phyloP scores from a whole-genome alignment of 2,113 vertebrate species.

The Seriola rivoliana region DNA sequence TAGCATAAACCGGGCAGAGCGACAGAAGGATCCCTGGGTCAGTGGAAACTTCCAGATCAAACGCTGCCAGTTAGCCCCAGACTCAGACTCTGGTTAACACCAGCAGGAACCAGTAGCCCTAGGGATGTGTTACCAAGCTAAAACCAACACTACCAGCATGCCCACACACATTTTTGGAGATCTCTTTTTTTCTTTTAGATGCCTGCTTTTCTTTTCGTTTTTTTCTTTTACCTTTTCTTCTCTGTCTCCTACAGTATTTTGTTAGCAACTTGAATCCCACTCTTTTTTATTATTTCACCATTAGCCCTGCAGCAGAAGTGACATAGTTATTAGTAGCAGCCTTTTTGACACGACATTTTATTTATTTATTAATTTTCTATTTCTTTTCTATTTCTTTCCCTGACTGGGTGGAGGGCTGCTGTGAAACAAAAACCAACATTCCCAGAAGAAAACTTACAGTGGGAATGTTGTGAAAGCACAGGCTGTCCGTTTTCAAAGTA shows the following conservation, averaged over 20 bases:
- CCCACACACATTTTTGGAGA: slow-evolving; percentile 9
- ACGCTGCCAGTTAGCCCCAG: slow-evolving; percentile 46
- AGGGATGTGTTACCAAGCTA: slow-evolving; percentile 42
- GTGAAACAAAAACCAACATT: slow-evolving; percentile 6
- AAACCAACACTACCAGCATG: slow-evolving; percentile 49
- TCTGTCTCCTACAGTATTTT: slow-evolving; percentile 42
- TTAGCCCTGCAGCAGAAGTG: slow-evolving; percentile 29
- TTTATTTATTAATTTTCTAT: slow-evolving; percentile 31
- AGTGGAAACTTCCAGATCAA: slow-evolving; percentile 73
- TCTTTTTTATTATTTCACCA: slow-evolving; percentile 48
- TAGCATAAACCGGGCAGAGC: slow-evolving; percentile 53
- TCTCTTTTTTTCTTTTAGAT: slow-evolving; percentile 11
- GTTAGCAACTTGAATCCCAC: slow-evolving; percentile 48
- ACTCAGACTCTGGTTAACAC: slow-evolving; percentile 48
- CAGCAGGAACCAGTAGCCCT: slow-evolving; percentile 45
- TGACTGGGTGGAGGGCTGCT: neutral
- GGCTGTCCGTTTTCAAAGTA: slow-evolving; percentile 16
- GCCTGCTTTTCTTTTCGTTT: slow-evolving; percentile 7
- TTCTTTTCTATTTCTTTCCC: slow-evolving; percentile 26
- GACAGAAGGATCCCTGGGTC: slow-evolving; percentile 49
- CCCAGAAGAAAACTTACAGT: neutral
- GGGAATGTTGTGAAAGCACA: neutral
- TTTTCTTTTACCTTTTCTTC: slow-evolving; percentile 15
- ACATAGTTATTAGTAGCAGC: slow-evolving; percentile 39
- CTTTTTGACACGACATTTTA: slow-evolving; percentile 14